Conservation (phyloP, 2,113 vertebrate genomes). For the Plecotus auritus region DNA sequence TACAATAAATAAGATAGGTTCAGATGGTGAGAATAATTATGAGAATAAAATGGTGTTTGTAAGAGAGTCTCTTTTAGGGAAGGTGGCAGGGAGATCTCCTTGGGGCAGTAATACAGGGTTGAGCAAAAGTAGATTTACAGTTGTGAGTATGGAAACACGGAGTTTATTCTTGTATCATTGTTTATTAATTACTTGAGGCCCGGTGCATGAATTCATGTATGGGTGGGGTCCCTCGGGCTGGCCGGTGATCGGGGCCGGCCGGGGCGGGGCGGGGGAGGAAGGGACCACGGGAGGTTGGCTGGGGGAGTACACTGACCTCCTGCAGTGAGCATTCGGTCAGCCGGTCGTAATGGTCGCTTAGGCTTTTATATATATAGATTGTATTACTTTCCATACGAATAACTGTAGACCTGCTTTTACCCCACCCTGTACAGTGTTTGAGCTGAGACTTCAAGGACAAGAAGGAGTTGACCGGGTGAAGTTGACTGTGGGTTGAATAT, state of each 20-base stretch:
- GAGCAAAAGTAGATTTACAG: background rate
- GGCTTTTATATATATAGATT: background rate
- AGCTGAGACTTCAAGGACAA: background rate
- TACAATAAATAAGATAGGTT: background rate
- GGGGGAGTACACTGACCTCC: no score
- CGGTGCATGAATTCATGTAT: no score
- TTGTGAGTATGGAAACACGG: background rate
- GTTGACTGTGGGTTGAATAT: background rate
- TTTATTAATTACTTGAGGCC: background rate
- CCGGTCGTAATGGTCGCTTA: no score
- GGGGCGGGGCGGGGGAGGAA: rapidly evolving
- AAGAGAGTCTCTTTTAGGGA: background rate
- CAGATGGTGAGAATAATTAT: background rate
- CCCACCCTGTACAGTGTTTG: background rate
- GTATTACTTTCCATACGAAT: background rate
- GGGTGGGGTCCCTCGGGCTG: no score
- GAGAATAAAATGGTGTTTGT: background rate
- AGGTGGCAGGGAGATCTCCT: background rate
- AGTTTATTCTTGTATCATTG: background rate
- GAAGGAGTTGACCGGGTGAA: background rate
- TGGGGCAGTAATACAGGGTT: background rate
- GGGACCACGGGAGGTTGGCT: no score
- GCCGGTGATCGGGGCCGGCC: no score
- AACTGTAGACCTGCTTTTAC: background rate
- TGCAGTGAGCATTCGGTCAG: no score